These are phyloP conservation scores for Hyles vespertilio DNA, from an alignment of 1,140 invertebrate genomes.

Conservation along the genomic window DNA sequence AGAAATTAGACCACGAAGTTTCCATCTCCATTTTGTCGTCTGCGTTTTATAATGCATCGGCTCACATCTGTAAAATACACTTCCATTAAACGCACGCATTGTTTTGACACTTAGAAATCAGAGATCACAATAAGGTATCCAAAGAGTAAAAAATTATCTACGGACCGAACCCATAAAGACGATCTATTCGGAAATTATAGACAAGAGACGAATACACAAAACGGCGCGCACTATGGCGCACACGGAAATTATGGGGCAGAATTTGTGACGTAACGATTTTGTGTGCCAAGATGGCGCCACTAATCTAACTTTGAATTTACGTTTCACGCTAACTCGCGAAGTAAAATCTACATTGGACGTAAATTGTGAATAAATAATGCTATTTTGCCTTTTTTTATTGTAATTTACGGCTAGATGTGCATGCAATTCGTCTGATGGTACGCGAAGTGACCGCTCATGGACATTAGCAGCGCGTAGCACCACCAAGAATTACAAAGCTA, in stretches of 20 bases:
- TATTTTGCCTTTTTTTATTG: no score
- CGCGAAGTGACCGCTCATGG: no score
- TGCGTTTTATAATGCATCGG: conserved; percentile 47
- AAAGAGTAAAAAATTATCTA: conserved; percentile 75
- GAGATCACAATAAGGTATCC: conserved; percentile 61
- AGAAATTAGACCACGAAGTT: conserved; percentile 60
- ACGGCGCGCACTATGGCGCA: conserved; percentile 35
- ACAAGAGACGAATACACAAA: conserved; percentile 61
- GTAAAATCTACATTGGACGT: no score
- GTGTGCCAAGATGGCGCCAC: conserved; percentile 10
- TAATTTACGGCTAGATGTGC: no score
- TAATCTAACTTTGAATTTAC: neutral
- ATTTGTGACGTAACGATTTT: neutral
- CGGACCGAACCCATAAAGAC: conserved; percentile 71
- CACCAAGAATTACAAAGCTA: no score
- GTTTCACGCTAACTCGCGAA: no score
- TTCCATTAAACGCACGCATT: conserved; percentile 38
- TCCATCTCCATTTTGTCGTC: conserved; percentile 51
- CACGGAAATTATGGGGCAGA: conserved; percentile 9
- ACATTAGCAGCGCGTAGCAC: no score
- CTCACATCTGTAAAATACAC: conserved; percentile 55
- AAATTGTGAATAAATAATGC: no score
- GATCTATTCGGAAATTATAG: conserved; percentile 71
- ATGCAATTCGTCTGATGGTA: no score
- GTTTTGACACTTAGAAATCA: conserved; percentile 65